Evolutionary conservation across 2,113 vertebrate genomes (phyloP), one percentile per base, ranked within the genome.

Genomic region (Corythoichthys haematopterus): DNA sequence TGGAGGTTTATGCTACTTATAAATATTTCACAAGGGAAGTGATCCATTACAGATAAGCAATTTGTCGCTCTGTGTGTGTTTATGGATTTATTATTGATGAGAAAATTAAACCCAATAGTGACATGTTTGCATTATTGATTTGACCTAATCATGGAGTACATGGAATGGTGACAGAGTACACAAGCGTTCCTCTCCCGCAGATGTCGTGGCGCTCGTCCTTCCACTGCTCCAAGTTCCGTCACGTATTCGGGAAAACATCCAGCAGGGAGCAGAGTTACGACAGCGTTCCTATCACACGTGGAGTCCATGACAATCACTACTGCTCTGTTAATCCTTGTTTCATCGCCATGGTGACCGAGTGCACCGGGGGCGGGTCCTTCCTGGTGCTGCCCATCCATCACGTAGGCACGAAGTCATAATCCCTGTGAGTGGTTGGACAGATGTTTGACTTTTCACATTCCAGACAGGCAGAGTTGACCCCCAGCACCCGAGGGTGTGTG

Each of bases 251-350:
- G 48, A 96, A 95, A 66, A 60, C 94, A 0, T 92, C 93, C 76
- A 90, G 83, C 77, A 95, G 91, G 74, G 94, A 93, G 10, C 92
- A 91, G 65, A 90, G 94, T 87, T 99, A 95, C 0, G 90, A 94
- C 50, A 83, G 93, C 0, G 89, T 99, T 74, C 93, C 94, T 68
- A 95, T 98, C 89, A 95, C 94, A 9, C 87, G 45, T 56, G 92
- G 94, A 0, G 95, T 99, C 80, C 94, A 98, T 0, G 97, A 98
- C 92, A 98, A 95, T 85, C 92, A 96, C 50, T 95, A 94, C 91
- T 98, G 97, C 0, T 92, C 95, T 0, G 94, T 94, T 71, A 99
- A 99, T 77, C 95, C 97, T 50, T 82, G 78, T 84, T 99, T 98
- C 90, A 88, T 99, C 0, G 97, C 96, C 0, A 93, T 98, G 9